Conservation (phyloP, 2,797 vertebrate species). For the Otus scops region DNA sequence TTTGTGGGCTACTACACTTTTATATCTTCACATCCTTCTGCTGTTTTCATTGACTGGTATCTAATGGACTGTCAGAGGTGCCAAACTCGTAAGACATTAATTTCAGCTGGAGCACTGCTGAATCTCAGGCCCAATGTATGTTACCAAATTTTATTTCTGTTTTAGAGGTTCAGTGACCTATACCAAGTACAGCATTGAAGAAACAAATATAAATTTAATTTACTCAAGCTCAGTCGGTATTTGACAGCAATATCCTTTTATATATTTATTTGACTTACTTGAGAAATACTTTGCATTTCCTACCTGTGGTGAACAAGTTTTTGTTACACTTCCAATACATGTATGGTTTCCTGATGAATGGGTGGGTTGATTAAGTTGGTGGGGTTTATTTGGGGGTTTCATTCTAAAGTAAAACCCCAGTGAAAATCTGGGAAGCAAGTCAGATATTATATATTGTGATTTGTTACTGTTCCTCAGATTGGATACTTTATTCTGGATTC, state of each 20-base stretch:
- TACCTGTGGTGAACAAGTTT: slow-evolving; percentile 17
- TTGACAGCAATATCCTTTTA: slow-evolving; percentile 66
- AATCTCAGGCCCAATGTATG: neutral
- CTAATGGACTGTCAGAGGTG: slow-evolving; percentile 20
- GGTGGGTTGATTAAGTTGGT: neutral
- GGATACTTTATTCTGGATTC: neutral
- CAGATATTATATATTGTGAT: neutral
- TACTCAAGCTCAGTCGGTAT: slow-evolving; percentile 43
- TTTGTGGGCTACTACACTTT: slow-evolving; percentile 63
- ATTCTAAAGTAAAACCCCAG: neutral
- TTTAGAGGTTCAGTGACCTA: slow-evolving; percentile 30
- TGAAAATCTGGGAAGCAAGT: neutral
- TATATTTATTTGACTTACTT: slow-evolving; percentile 48
- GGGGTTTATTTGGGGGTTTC: neutral
- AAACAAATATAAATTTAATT: slow-evolving; percentile 53
- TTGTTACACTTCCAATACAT: slow-evolving; percentile 5
- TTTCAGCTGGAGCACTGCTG: neutral
- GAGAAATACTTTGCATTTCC: slow-evolving; percentile 56
- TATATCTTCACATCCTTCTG: slow-evolving; percentile 60
- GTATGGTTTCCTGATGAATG: slow-evolving; percentile 13
- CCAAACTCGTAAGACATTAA: neutral
- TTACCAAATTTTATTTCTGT: slow-evolving; percentile 27
- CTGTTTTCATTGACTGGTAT: slow-evolving; percentile 29
- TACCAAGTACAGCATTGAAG: neutral
- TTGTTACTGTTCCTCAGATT: slow-evolving; percentile 19